Conservation (phyloP, 2,113 vertebrate species). For the Callipepla californica region DNA sequence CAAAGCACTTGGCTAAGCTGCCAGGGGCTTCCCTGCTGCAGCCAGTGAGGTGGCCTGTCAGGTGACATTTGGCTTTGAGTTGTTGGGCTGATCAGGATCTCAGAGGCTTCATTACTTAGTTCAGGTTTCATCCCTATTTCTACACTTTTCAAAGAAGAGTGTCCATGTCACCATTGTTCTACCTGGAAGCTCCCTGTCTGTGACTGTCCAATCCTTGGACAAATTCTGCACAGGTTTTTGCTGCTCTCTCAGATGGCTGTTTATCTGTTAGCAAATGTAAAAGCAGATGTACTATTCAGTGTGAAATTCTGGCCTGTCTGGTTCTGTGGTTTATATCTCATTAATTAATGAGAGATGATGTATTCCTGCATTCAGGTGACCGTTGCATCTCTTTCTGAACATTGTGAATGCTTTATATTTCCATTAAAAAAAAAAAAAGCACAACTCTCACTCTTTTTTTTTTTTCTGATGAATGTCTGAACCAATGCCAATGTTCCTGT, state of each 20-base stretch:
- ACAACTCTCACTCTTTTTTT: background rate
- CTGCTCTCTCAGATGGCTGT: background rate
- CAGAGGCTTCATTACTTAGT: background rate
- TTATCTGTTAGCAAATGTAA: background rate
- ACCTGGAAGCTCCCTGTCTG: background rate
- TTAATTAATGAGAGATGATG: background rate
- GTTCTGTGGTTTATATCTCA: background rate
- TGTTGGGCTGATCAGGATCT: background rate
- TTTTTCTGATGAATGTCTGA: conserved; percentile 22
- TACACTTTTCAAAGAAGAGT: background rate
- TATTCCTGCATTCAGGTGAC: background rate
- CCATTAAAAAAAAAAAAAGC: background rate
- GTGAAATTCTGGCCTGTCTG: background rate
- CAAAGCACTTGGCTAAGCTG: background rate
- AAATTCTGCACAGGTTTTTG: background rate
- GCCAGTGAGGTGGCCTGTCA: background rate
- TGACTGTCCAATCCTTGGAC: background rate
- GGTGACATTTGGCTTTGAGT: rapidly evolving
- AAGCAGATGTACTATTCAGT: background rate
- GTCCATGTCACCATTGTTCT: rapidly evolving
- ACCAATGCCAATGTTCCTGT: background rate
- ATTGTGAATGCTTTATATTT: background rate
- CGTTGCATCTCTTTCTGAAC: background rate
- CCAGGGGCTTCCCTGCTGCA: rapidly evolving
- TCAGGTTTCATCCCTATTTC: background rate